Base-by-base conservation (phyloP, 1,140 invertebrate genomes). In the Formica exsecta region DNA sequence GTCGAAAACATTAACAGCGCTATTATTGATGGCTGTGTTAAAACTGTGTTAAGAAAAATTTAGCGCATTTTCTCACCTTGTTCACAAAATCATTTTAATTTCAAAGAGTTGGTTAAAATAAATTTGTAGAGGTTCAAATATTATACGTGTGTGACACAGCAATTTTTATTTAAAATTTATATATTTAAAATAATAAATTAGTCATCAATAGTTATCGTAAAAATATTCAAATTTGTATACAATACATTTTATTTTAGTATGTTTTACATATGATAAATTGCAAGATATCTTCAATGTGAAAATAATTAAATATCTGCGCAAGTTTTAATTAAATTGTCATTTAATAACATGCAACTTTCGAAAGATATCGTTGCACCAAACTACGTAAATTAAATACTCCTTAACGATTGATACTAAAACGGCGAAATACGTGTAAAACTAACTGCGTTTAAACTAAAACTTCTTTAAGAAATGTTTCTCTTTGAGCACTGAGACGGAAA, bases 31-130 rank as follows among this genome's bases (percentile, higher is more conserved):
- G 3, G 4, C 13, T 59, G 16, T 59, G 22, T 0, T 11, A 59
- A 74, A 83, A 25, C 4, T 74, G 19, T 61, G 9, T 19, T 48
- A 51, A 79, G 22, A 11, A 54, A 19, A 80, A 80, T 80, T 70
- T n/a, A 57, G 19, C n/a, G 1, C 2, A 11, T 16, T 11, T 41
- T 1, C 2, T 61, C 19, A 57, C 22, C 51, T 65, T n/a, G 6
- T 38, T 22, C 68, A 61, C 19, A 11, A 68, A 59, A 51, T 80
- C 1, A 54, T 61, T 86, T 86, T 25, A 11, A 48, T 61, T 32
- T 1, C 22, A 57, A 13, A 19, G 36, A 79, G 3, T 16, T 62
- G 25, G 16, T 9, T 36, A 4, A 8, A 48, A 51, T 22, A 36
- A 65, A 77, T 32, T n/a, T 64, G 13, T 65, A 44, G 11, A 6